Base-by-base conservation (phyloP, 2,113 vertebrate species). In the Corynorhinus townsendii region DNA sequence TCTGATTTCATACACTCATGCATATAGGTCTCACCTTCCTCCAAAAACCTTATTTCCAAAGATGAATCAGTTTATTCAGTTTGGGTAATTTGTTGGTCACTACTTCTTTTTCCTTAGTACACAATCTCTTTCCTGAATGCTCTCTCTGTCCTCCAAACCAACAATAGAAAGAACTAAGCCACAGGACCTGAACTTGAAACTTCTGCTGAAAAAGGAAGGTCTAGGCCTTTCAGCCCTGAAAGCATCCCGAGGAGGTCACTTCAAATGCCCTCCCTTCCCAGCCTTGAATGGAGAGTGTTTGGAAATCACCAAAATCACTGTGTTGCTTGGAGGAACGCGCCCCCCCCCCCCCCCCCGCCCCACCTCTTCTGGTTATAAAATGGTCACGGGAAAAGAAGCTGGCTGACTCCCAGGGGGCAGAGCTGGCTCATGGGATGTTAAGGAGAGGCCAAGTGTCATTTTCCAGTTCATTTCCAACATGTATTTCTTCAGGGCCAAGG, bases 1-100 rank as follows among this genome's bases (percentile, higher is more conserved):
- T 97, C 94, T 95, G 73, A 95, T 98, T 98, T 97, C 68, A 90
- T 86, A 64, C 0, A 0, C 45, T 94, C 89, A 59, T 52, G 45
- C 95, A 3, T 3, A 33, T 43, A 38, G n/a, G 79, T 94, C 96
- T 71, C 35, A 40, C 68, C 54, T 96, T 26, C 91, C 49, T 71
- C 95, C 86, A 62, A 59, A 64, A 96, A 96, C 90, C 95, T 89
- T 30, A 94, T 97, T 93, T 97, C 72, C 77, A 30, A 93, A 80
- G 56, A 43, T 33, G 64, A 89, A 45, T 43, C 80, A 30, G 40
- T 94, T 91, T 84, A 73, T 95, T 91, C 30, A 9, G 20, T 91
- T 75, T 45, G 75, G 83, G 47, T 96, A 76, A 93, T 95, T 93
- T 95, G 85, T 81, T 47, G 45, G 77, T 76, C n/a, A 38, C 62